Percentiles rank a stretch among this genome's conserved stretches.
These are phyloP conservation scores for Heliconius nattereri DNA, from an alignment of 1,140 invertebrate species.

Conservation along the genomic window DNA sequence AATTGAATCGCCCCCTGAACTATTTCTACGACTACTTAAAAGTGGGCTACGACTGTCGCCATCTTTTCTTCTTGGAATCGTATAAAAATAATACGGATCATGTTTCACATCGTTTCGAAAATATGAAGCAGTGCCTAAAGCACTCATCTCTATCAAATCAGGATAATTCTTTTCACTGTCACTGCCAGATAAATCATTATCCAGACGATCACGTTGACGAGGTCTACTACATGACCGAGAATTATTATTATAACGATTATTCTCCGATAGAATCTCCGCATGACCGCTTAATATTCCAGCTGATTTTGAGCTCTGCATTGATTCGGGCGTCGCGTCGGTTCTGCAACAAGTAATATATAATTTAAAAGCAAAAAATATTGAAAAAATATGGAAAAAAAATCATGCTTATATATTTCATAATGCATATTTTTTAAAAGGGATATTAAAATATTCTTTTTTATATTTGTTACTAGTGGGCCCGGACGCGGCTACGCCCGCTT, in stretches of 20 bases:
- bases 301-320: constrained; percentile 70
- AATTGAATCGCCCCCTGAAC: constrained; percentile 72
- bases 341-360: constrained; percentile 60
- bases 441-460: no score
- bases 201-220: constrained; percentile 73
- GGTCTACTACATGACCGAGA: constrained; percentile 54
- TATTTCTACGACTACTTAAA: constrained; percentile 77
- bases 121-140: constrained; percentile 76
- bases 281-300: constrained; percentile 68
- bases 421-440: no score
- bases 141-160: constrained; percentile 85
- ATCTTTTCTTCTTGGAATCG: constrained; percentile 82
- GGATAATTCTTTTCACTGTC: constrained; percentile 85
- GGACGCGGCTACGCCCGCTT: no score
- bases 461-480: no score
- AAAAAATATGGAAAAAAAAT: no score
- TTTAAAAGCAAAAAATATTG: background rate
- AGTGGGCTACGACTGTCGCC: constrained; percentile 86
- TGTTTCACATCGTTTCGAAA: constrained; percentile 64
- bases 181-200: constrained; percentile 81
- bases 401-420: no score
- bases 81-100: constrained; percentile 82
- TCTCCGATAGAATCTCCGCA: constrained; percentile 77
- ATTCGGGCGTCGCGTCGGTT: constrained; percentile 65
- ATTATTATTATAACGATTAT: constrained; percentile 78